Evolutionary conservation across 2,888 invertebrate genomes (phyloP).

Genomic region (Folsomia candida): DNA sequence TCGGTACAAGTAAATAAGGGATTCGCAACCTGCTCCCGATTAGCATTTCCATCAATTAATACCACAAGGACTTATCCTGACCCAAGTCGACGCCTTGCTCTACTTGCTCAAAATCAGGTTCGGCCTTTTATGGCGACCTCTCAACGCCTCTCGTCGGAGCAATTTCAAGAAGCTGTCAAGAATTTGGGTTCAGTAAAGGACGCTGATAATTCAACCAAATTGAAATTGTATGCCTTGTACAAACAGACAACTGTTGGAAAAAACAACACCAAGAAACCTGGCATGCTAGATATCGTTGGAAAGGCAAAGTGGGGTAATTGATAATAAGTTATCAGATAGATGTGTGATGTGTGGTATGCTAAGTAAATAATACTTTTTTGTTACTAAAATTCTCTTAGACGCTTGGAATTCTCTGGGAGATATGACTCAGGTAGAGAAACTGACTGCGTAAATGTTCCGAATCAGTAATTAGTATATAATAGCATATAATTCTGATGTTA

Average conservation of each 20-base stretch:
- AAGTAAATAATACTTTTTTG: too few species aligned
- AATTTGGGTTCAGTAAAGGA: slow-evolving; percentile 31
- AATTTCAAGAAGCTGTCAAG: slow-evolving; percentile 37
- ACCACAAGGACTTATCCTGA: background rate
- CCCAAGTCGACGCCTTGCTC: background rate
- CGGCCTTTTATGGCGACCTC: background rate
- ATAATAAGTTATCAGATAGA: slow-evolving; percentile 54
- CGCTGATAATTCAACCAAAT: slow-evolving; percentile 51
- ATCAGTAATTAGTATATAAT: too few species aligned
- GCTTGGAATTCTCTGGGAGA: slow-evolving; percentile 57
- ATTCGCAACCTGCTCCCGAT: background rate
- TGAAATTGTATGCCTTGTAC: slow-evolving; percentile 59
- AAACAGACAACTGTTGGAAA: slow-evolving; percentile 60
- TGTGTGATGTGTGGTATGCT: too few species aligned
- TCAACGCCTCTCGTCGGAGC: background rate
- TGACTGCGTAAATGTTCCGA: too few species aligned
- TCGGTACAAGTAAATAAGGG: background rate
- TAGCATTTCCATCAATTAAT: background rate
- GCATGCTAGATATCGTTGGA: slow-evolving; percentile 60
- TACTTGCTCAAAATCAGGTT: background rate
- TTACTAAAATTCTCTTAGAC: too few species aligned
- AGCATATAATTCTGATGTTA: slow-evolving; percentile 2
- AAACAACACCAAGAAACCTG: slow-evolving; percentile 58
- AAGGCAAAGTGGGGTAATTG: slow-evolving; percentile 62
- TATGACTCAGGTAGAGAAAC: slow-evolving; percentile 55